phyloP scores from a whole-genome alignment of 2,888 invertebrate genomes.

The Hemaris fuciformis region DNA sequence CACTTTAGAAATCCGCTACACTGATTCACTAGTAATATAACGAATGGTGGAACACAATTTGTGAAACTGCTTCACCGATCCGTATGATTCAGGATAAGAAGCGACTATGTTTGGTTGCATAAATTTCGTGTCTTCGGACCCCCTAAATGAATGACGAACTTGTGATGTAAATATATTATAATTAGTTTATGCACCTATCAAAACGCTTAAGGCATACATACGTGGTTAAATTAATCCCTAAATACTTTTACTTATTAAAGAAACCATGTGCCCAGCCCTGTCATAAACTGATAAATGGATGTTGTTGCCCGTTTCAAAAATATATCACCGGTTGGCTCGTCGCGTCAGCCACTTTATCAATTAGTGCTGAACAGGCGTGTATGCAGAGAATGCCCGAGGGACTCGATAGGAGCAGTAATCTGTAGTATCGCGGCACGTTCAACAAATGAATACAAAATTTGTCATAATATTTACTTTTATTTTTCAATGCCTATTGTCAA shows the following conservation, averaged over 20 bases:
- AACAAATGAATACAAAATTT: neutral
- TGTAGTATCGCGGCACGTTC: neutral
- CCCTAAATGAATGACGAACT: too few relatives aligned
- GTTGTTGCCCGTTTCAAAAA: constrained; percentile 38
- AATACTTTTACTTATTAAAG: too few relatives aligned
- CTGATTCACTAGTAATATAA: constrained; percentile 50
- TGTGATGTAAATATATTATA: too few relatives aligned
- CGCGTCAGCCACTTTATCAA: constrained; percentile 63
- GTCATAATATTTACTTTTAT: neutral
- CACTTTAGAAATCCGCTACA: constrained; percentile 32
- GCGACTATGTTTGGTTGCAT: neutral
- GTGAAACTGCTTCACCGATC: neutral
- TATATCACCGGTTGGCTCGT: constrained; percentile 22
- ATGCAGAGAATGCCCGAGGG: constrained; percentile 18
- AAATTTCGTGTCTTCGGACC: neutral
- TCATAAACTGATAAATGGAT: neutral
- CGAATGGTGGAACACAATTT: constrained; percentile 46
- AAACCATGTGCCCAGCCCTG: neutral
- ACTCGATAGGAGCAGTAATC: neutral
- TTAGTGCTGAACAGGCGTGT: constrained; percentile 32
- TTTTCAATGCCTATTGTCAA: too few relatives aligned
- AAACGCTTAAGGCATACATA: too few relatives aligned
- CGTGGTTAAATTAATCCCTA: too few relatives aligned
- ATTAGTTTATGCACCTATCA: too few relatives aligned
- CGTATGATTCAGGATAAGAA: neutral